These are phyloP conservation scores for Aphelocoma californica DNA, from an alignment of 2,797 vertebrate genomes.

Conservation along the genomic window DNA sequence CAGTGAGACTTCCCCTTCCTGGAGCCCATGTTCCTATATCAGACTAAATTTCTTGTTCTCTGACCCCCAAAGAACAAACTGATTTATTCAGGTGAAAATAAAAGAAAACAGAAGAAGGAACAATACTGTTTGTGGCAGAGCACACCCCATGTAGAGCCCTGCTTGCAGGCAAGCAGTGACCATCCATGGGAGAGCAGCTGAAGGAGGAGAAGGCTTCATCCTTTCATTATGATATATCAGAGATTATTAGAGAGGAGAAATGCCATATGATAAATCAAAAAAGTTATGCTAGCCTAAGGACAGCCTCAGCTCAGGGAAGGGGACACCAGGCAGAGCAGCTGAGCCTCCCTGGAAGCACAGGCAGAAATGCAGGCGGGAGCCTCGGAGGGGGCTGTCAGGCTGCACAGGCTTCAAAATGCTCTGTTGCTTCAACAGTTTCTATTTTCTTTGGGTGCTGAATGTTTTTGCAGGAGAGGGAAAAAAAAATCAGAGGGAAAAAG, in stretches of 20 bases:
- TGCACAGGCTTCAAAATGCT: background rate
- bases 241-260: background rate
- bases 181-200: background rate
- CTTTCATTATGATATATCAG: background rate
- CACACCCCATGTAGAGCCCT: background rate
- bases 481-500: background rate
- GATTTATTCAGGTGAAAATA: background rate
- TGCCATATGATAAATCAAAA: background rate
- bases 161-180: background rate
- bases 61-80: background rate
- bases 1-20: background rate
- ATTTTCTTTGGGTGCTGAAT: background rate
- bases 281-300: background rate
- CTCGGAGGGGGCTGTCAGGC: background rate
- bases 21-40: background rate
- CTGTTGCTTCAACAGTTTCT: background rate
- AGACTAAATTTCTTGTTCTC: background rate
- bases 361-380: background rate
- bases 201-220: background rate
- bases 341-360: background rate
- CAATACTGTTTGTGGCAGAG: background rate
- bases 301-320: background rate
- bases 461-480: background rate
- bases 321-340: background rate
- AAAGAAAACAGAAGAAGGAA: background rate